Base-by-base conservation (phyloP, 2,113 vertebrate genomes). In the Grammomys surdaster region DNA sequence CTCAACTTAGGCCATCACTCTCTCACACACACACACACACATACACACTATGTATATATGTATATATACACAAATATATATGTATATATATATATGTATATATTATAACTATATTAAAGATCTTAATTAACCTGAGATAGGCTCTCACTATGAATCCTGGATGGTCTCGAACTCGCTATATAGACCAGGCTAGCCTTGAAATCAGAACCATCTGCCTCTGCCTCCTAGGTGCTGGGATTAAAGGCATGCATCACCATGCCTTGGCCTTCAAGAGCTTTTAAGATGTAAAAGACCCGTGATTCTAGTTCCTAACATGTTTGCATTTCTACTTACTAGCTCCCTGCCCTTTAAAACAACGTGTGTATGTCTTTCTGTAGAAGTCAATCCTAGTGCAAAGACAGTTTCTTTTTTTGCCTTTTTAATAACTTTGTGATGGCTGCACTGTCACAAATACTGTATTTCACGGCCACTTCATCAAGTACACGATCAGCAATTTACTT, bases 51-150 rank as follows among this genome's bases (percentile, higher is more conserved):
- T 2, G 3, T 54, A 54, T 14, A 22, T 14, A 22, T 19, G 14
- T 22, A 60, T 19, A 58, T 16, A 58, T 16, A 16, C 14, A 20
- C 13, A 16, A 1, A 20, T 19, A 51, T 16, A 69, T 48, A 46
- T 12, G 51, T 2, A 7, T 7, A 54, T 11, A 88, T n/a, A 54
- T 6, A 31, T 6, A 56, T n/a, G 60, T 16, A 65, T 13, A 75
- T 8, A 92, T 8, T 46, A 65, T 90, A 48, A 76, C 26, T 75
- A 94, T 40, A 89, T 63, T 95, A 33, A 95, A 95, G 7, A 56
- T 88, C 33, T 67, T 48, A 46, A 17, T 43, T 63, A 31, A 84
- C 43, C 63, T 67, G 40, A 86, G 16, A 10, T 60, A 36, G 9
- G 24, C 2, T 33, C 43, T 86, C 28, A 86, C 2, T 67, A 22